A percentile compares a stretch with the other conserved stretches of the same genome.
These are phyloP conservation scores for Brachionus angularis DNA, from an alignment of 1,140 invertebrate species.

Conservation along the genomic window DNA sequence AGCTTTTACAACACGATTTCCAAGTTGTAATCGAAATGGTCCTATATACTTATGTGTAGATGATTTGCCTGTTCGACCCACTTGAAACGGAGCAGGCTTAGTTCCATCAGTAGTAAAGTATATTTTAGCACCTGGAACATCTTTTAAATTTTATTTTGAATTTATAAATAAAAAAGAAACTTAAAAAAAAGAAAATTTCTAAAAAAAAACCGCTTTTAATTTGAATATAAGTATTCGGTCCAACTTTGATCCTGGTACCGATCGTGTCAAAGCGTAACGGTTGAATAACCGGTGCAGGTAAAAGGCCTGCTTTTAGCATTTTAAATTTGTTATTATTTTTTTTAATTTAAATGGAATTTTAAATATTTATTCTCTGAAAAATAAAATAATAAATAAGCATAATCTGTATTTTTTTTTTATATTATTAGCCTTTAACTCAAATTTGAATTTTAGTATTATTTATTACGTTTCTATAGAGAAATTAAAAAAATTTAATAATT, in stretches of 20 bases:
- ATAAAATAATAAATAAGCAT: neutral
- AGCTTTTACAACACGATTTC: slow-evolving; percentile 55
- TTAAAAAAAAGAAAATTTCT: neutral
- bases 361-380: neutral
- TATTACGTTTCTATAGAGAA: no score
- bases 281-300: slow-evolving; percentile 54
- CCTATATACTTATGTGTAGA: slow-evolving; percentile 56
- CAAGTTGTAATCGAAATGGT: slow-evolving; percentile 56
- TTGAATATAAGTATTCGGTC: slow-evolving; percentile 53
- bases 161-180: neutral
- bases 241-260: slow-evolving; percentile 50
- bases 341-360: no score
- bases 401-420: no score
- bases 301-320: slow-evolving; percentile 58
- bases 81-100: slow-evolving; percentile 55
- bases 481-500: no score
- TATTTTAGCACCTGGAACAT: slow-evolving; percentile 53
- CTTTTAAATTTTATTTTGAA: slow-evolving; percentile 46
- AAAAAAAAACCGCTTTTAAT: slow-evolving; percentile 44
- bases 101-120: slow-evolving; percentile 58
- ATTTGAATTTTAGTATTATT: no score
- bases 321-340: no score
- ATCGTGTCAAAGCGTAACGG: slow-evolving; percentile 49
- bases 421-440: no score
- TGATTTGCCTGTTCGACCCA: slow-evolving; percentile 52